phyloP scores from a whole-genome alignment of 2,113 vertebrate species.

The Psophia crepitans region DNA sequence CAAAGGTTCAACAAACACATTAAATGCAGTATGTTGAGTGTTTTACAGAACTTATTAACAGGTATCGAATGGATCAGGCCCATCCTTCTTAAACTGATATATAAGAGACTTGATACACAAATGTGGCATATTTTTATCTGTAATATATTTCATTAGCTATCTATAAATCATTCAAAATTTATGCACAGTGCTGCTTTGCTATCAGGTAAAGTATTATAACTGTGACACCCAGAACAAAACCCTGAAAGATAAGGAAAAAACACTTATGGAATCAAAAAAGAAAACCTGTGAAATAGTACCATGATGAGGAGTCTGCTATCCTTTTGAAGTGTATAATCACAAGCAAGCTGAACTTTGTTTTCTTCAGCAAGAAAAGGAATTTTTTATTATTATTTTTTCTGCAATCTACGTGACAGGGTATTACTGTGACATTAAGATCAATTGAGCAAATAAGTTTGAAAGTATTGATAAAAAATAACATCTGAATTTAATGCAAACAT shows the following conservation, averaged over 20 bases:
- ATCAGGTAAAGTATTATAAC: neutral
- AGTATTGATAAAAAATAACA: neutral
- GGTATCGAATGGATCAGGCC: neutral
- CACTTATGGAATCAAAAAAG: neutral
- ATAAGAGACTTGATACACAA: neutral
- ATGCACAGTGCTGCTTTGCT: neutral
- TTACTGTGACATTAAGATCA: neutral
- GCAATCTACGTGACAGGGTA: neutral
- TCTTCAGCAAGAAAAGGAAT: neutral
- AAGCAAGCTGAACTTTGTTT: neutral
- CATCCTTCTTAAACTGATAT: neutral
- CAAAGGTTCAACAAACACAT: neutral
- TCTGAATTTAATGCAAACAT: neutral
- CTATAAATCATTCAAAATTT: neutral
- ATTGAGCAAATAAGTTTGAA: neutral
- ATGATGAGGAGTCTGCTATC: neutral
- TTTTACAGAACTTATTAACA: neutral
- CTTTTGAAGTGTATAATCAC: neutral
- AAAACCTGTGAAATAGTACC: neutral
- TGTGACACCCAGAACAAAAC: neutral
- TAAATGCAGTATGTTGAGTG: neutral
- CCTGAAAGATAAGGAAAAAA: neutral
- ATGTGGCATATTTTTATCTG: neutral
- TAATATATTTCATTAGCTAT: neutral
- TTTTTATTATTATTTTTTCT: neutral